These are phyloP conservation scores for Anastrepha obliqua DNA, from an alignment of 1,140 invertebrate species.

Conservation along the genomic window DNA sequence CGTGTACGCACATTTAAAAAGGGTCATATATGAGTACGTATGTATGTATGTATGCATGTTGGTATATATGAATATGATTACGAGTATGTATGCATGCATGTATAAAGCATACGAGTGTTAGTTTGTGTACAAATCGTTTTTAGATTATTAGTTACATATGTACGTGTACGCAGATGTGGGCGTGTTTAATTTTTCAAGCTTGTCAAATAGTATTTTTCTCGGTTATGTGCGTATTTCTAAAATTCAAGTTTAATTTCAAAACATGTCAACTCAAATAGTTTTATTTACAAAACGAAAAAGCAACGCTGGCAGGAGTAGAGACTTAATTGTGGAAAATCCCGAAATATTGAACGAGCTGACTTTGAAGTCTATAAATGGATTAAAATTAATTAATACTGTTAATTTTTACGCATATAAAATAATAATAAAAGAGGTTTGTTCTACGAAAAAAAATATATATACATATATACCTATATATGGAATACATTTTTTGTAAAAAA, in stretches of 20 bases:
- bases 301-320: too few species aligned
- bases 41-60: constrained; percentile 16
- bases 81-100: constrained; percentile 46
- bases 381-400: too few species aligned
- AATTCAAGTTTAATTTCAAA: neutral
- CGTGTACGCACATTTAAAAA: constrained; percentile 26
- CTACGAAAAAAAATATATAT: too few species aligned
- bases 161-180: neutral
- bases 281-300: too few species aligned
- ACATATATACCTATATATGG: too few species aligned
- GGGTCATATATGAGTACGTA: neutral
- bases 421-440: too few species aligned
- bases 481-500: too few species aligned
- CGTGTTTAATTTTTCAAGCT: neutral
- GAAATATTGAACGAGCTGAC: too few species aligned
- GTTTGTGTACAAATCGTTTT: constrained; percentile 35
- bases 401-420: too few species aligned
- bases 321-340: too few species aligned
- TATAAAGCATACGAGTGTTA: neutral
- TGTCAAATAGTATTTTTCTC: neutral
- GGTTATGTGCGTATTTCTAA: neutral
- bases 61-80: constrained; percentile 11
- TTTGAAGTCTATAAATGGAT: too few species aligned
- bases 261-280: too few species aligned
- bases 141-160: constrained; percentile 36